Conservation (phyloP, 2,113 vertebrate species). For the Beaufortia kweichowensis region DNA sequence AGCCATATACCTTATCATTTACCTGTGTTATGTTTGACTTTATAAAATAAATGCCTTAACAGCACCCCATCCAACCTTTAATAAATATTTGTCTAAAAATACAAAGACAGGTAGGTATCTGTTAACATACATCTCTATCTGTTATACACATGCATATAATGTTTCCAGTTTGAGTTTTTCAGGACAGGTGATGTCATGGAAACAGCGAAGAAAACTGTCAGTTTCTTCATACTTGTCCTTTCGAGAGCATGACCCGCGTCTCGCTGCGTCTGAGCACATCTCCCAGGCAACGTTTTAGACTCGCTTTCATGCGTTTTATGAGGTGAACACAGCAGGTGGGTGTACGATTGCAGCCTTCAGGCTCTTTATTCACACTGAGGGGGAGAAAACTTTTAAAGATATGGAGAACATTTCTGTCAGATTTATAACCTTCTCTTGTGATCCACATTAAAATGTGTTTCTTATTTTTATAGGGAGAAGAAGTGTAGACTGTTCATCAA, state of each 20-base stretch:
- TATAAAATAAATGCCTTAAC: background rate
- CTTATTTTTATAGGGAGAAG: no score
- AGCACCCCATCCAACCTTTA: background rate
- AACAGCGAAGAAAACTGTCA: slow-evolving; percentile 15
- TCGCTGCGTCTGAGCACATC: slow-evolving; percentile 43
- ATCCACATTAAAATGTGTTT: no score
- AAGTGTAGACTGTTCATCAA: no score
- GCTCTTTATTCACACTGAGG: slow-evolving; percentile 24
- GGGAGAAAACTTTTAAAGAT: slow-evolving; percentile 22
- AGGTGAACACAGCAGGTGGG: slow-evolving; percentile 33
- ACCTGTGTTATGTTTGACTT: background rate
- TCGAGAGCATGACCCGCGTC: slow-evolving; percentile 5
- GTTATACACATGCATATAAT: no score
- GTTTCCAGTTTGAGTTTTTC: background rate
- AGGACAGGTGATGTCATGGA: slow-evolving; percentile 8
- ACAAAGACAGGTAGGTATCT: no score
- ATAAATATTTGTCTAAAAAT: background rate
- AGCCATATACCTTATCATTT: background rate
- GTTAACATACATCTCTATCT: no score
- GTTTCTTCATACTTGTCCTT: slow-evolving; percentile 10
- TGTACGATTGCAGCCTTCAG: slow-evolving; percentile 38
- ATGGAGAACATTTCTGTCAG: slow-evolving; percentile 17
- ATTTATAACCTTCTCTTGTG: slow-evolving; percentile 30
- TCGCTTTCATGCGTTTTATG: slow-evolving; percentile 50
- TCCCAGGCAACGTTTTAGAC: slow-evolving; percentile 50